Evolutionary conservation across 1,140 invertebrate species (phyloP).

Genomic region (Probaryconus sp.): DNA sequence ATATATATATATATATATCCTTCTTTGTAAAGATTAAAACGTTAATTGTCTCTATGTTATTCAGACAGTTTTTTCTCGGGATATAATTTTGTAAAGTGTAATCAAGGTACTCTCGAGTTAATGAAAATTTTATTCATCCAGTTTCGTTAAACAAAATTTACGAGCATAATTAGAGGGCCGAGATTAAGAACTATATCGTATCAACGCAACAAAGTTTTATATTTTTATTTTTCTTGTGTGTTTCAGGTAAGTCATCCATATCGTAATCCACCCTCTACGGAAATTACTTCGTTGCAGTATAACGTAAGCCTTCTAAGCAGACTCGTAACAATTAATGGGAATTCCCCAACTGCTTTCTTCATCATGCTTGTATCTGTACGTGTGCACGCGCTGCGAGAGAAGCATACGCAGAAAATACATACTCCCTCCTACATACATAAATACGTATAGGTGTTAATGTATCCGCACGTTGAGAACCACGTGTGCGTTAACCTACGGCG

Average conservation of each 20-base stretch:
- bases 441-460: constrained; percentile 7
- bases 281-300: constrained; percentile 63
- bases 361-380: constrained; percentile 49
- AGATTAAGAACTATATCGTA: constrained; percentile 16
- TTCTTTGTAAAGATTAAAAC: too few relatives aligned
- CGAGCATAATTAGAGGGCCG: too few relatives aligned
- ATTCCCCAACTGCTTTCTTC: constrained; percentile 58
- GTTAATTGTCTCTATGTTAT: too few relatives aligned
- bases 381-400: constrained; percentile 21
- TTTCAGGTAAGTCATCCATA: constrained; percentile 66
- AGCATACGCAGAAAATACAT: constrained; percentile 39
- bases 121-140: too few relatives aligned
- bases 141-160: too few relatives aligned
- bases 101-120: too few relatives aligned
- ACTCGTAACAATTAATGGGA: constrained; percentile 66
- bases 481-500: constrained; percentile 48
- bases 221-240: constrained; percentile 62
- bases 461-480: constrained; percentile 12
- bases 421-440: constrained; percentile 4
- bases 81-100: too few relatives aligned
- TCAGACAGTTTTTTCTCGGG: too few relatives aligned
- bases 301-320: constrained; percentile 66
- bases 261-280: constrained; percentile 39
- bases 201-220: constrained; percentile 32
- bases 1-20: too few relatives aligned